Conservation (phyloP, 2,888 invertebrate genomes). For the Tricholauxania praeusta region DNA sequence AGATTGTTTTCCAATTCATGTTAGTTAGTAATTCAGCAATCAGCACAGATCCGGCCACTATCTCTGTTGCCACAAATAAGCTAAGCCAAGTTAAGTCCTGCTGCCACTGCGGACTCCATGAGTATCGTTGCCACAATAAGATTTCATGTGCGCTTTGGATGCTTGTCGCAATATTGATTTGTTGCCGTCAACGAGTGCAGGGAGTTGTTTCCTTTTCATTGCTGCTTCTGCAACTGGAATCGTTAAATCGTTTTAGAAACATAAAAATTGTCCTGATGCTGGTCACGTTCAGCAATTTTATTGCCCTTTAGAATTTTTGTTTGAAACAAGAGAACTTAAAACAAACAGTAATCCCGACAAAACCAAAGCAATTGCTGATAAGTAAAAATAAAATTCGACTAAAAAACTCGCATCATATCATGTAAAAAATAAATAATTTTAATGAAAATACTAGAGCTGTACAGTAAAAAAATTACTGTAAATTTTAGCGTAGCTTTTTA, state of each 20-base stretch:
- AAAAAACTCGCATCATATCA: too few species aligned
- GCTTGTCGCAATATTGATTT: slow-evolving; percentile 27
- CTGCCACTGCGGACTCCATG: not conserved
- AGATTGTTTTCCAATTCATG: not conserved
- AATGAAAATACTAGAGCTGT: too few species aligned
- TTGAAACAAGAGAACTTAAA: too few species aligned
- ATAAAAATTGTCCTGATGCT: not conserved
- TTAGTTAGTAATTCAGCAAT: slow-evolving; percentile 13
- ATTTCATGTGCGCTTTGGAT: slow-evolving; percentile 1
- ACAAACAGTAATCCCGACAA: too few species aligned
- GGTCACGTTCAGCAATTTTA: slow-evolving; percentile 12
- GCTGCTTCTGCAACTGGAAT: too few species aligned
- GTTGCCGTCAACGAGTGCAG: slow-evolving; percentile 28
- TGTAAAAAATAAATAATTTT: too few species aligned
- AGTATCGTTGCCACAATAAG: slow-evolving; percentile 1
- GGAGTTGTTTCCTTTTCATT: not conserved
- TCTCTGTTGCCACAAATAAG: not conserved
- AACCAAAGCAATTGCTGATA: too few species aligned
- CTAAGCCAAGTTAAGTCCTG: not conserved
- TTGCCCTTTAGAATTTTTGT: not conserved
- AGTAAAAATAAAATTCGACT: too few species aligned
- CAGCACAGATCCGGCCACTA: slow-evolving; percentile 4
- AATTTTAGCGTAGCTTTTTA: too few species aligned
- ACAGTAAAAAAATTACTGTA: too few species aligned
- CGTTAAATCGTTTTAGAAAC: too few species aligned